Evolutionary conservation across 2,888 invertebrate genomes (phyloP), one percentile per base, ranked within the genome.

Genomic region (Dorcus parallelipipedus): DNA sequence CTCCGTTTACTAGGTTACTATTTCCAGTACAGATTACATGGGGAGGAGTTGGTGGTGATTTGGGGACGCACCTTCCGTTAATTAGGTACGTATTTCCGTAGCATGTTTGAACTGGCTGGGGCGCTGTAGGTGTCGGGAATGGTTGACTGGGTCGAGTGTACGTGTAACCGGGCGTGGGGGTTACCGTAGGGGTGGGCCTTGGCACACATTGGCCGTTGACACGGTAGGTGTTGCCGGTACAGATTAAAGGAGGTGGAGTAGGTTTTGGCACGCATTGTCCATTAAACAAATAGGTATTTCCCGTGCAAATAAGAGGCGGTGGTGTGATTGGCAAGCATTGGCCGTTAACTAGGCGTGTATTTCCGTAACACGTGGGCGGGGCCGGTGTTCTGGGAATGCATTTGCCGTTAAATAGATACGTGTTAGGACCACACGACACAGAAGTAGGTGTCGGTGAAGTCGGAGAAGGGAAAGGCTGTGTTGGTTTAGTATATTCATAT

Each of bases 251-350:
- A 6, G 56, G n/a, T 10, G 56, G 52, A 8, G 63, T 49, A 17
- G 60, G 55, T 17, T 41, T 38, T 8, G 56, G 56, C 8, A 60
- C 57, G 38, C 62, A 62, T 52, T 38, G n/a, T 10, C 62, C 62
- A 41, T 58, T 60, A 14, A 42, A 17, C 9, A 54, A 49, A 10
- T 54, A 38, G 1, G 50, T 54, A 26, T 54, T 54, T n/a, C 43
- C 39, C 26, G 43, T 9, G 39, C 61, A 51, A 23, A 23, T 33
- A 9, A 40, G 49, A 9, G 50, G 55, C 38, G 56, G 56, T 9
- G 57, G 41, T 42, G 56, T 48, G 40, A 52, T 49, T 38, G 54
- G 40, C 10, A 57, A 55, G 49, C 64, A 64, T 14, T 55, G 52
- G 9, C 64, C 64, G 38, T 58, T 58, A 6, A 59, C 56, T 9